Base-by-base conservation (phyloP, 2,113 vertebrate genomes). In the Brevimyrus niger region DNA sequence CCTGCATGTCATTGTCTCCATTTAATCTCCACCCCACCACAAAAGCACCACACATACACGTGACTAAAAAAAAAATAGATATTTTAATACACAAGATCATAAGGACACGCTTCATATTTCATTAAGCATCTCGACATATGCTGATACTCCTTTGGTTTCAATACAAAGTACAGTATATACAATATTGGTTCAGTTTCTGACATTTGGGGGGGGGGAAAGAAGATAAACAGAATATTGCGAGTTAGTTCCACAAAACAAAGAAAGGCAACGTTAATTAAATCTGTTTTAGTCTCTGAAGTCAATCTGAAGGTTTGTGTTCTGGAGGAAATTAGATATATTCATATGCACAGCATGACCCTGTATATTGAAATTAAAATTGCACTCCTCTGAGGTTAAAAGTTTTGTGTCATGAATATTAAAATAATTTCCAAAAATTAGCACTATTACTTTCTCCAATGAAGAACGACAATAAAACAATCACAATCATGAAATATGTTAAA, bases 71-170 rank as follows among this genome's bases (percentile, higher is more conserved):
- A 91, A 91, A 91, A 89, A 89, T 58, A 89, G 80, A 89, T 65
- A 84, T 82, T 89, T 90, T 91, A 92, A 91, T 92, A 85, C 90
- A 92, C 91, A 87, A 87, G 65, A 87, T 90, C 44, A 89, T 91
- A 88, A 91, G 86, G 89, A 91, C 90, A 88, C 88, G 76, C 48
- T 7, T 89, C 73, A 86, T 91, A 91, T 61, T 4, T 90, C 90
- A 85, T 46, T 44, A 85, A 85, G 87, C 88, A 86, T 89, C 90
- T 90, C 83, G 44, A 92, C 87, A 89, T 90, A 89, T 88, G 89
- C 86, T 69, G 89, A 65, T 58, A 82, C 55, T 61, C 89, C 73
- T 80, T 58, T 89, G 82, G 58, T 89, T 90, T 91, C 90, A 87
- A 61, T 90, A 90, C 51, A 92, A 88, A 90, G 53, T 47, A 88